Conservation (phyloP, 2,888 invertebrate genomes). For the Dolomedes plantarius region DNA sequence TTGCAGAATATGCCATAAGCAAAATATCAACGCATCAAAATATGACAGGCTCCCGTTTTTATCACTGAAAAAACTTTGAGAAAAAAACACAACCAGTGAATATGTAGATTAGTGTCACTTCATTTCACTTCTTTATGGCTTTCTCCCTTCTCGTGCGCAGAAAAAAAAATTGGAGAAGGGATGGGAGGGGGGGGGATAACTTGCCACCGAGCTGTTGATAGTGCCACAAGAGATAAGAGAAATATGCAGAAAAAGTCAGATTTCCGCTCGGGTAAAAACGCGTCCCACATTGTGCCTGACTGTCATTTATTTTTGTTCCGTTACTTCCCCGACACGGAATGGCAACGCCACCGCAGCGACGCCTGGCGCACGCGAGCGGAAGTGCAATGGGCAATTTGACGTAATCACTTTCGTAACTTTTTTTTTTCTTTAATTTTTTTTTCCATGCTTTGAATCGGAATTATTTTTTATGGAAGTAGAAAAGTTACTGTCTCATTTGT, state of each 20-base stretch:
- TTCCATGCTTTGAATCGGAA: conserved; percentile 45
- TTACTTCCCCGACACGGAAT: conserved; percentile 61
- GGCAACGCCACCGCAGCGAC: conserved; percentile 65
- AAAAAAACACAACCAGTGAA: conserved; percentile 65
- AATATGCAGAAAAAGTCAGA: conserved; percentile 71
- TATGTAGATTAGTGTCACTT: conserved; percentile 71
- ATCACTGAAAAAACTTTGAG: conserved; percentile 38
- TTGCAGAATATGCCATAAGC: conserved; percentile 42
- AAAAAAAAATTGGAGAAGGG: conserved; percentile 15
- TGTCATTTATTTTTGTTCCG: conserved; percentile 65
- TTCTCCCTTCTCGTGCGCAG: conserved; percentile 43
- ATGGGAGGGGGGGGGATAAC: conserved; percentile 39
- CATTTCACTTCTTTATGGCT: conserved; percentile 70
- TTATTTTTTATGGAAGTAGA: conserved; percentile 38
- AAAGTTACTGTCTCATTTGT: not conserved
- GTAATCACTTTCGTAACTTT: conserved; percentile 59
- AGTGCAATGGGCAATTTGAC: conserved; percentile 70
- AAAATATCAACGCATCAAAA: conserved; percentile 60
- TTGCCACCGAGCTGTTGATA: conserved; percentile 68
- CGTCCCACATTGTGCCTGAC: conserved; percentile 60
- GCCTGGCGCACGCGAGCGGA: conserved; percentile 47
- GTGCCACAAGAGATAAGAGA: conserved; percentile 56
- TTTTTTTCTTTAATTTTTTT: conserved; percentile 20
- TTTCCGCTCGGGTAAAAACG: conserved; percentile 68
- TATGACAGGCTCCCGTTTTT: conserved; percentile 60